Evolutionary conservation across 2,888 invertebrate species (phyloP).

Genomic region (Pollenia labialis): DNA sequence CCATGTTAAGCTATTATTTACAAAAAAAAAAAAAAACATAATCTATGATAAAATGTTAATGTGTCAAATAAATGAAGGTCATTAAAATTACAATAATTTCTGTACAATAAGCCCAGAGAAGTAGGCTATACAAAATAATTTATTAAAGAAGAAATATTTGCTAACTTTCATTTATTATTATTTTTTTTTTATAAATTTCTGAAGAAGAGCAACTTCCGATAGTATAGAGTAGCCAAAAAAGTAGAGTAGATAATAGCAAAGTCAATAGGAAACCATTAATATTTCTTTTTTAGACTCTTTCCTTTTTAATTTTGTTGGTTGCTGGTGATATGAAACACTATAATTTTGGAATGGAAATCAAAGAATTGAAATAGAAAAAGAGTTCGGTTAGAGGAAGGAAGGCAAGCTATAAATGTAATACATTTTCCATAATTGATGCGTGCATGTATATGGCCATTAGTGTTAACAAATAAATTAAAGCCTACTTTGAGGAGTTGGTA

Average conservation of each 20-base stretch:
- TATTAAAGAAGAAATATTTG: background rate
- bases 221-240: background rate
- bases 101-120: slow-evolving; percentile 46
- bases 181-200: background rate
- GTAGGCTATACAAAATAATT: slow-evolving; percentile 43
- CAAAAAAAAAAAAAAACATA: background rate
- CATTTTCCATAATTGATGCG: too few relatives aligned
- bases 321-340: too few relatives aligned
- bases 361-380: too few relatives aligned
- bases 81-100: slow-evolving; percentile 56
- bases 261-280: slow-evolving; percentile 59
- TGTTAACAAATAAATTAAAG: too few relatives aligned
- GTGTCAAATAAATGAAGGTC: slow-evolving; percentile 57
- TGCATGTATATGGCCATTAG: too few relatives aligned
- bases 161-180: too few relatives aligned
- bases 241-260: slow-evolving; percentile 37
- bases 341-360: too few relatives aligned
- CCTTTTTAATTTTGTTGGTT: background rate
- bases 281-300: background rate
- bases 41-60: slow-evolving; percentile 56
- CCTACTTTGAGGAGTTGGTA: too few relatives aligned
- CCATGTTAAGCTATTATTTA: too few relatives aligned
- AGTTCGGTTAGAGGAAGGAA: too few relatives aligned
- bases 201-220: background rate
- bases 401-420: too few relatives aligned